These are phyloP conservation scores for Capreolus pygargus DNA, from an alignment of 2,113 vertebrate species.

Conservation along the genomic window DNA sequence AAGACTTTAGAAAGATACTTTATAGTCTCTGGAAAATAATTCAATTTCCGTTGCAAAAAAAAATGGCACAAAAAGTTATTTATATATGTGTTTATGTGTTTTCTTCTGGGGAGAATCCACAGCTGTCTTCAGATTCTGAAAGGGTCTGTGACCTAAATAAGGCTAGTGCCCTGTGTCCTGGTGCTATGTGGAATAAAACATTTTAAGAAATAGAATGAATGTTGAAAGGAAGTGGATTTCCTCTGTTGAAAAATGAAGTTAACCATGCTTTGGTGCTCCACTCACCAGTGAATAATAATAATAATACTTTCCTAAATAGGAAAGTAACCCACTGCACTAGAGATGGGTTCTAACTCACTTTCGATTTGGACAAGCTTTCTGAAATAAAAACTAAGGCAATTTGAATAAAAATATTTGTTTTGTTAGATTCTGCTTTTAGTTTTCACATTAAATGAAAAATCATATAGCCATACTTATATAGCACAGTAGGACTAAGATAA, in stretches of 20 bases:
- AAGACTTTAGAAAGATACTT: neutral
- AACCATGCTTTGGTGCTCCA: neutral
- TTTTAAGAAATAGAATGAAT: neutral
- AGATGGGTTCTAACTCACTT: neutral
- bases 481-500: neutral
- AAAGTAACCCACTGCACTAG: neutral
- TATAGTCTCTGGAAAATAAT: neutral
- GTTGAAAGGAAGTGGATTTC: neutral
- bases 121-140: neutral
- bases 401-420: neutral
- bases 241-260: neutral
- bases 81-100: neutral
- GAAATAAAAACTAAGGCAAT: slow-evolving; percentile 35
- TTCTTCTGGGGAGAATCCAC: neutral
- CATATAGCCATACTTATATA: neutral
- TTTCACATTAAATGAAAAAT: neutral
- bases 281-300: neutral
- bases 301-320: neutral
- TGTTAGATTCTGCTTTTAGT: neutral
- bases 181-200: neutral
- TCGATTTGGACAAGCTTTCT: neutral
- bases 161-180: neutral
- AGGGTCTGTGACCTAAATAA: neutral
- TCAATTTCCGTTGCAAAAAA: neutral
- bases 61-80: neutral